These are phyloP conservation scores for Yponomeuta plumbellus DNA, from an alignment of 2,888 invertebrate genomes.

Conservation along the genomic window DNA sequence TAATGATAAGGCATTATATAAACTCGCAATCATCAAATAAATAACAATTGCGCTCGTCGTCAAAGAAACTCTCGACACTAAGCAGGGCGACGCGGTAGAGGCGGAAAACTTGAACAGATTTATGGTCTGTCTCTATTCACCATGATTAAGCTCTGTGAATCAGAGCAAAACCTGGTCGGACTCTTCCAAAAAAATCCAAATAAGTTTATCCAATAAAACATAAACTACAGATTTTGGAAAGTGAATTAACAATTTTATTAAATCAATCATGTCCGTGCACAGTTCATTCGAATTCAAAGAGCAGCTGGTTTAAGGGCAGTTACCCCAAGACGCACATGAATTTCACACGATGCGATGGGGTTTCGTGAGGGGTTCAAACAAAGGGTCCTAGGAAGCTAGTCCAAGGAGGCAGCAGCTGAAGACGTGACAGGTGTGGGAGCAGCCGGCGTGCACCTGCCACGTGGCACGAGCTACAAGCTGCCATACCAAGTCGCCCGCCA, in stretches of 20 bases:
- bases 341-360: constrained; percentile 13
- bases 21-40: neutral
- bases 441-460: constrained; percentile 66
- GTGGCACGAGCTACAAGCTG: constrained; percentile 69
- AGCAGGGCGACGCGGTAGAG: neutral
- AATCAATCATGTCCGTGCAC: neutral
- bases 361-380: constrained; percentile 26
- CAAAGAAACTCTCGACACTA: neutral
- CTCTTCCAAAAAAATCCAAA: too few relatives aligned
- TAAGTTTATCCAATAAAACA: too few relatives aligned
- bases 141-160: too few relatives aligned
- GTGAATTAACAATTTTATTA: neutral
- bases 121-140: neutral
- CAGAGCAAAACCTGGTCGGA: too few relatives aligned
- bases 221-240: neutral
- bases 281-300: constrained; percentile 1
- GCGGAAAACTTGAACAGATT: neutral
- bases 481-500: constrained; percentile 22
- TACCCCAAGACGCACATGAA: neutral
- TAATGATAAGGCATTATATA: neutral
- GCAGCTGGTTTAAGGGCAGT: constrained; percentile 7
- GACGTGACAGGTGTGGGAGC: constrained; percentile 67
- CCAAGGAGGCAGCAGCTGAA: constrained; percentile 53
- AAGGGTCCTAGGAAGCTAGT: constrained; percentile 37
- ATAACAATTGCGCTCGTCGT: neutral